phyloP scores from a whole-genome alignment of 1,140 invertebrate genomes.

The Zaprionus tsacasi region DNA sequence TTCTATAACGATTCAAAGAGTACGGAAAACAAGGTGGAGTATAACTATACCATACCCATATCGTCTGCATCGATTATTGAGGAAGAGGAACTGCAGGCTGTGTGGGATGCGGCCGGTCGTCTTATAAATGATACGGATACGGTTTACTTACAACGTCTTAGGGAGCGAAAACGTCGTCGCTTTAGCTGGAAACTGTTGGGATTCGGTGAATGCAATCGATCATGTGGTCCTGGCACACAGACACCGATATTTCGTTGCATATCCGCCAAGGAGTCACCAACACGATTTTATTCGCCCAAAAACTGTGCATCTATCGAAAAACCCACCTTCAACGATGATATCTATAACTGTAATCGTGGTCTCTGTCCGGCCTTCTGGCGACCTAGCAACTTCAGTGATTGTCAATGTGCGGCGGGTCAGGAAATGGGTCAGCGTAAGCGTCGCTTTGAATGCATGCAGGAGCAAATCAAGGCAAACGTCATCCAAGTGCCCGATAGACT shows the following conservation, averaged over 20 bases:
- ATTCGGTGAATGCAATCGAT: slow-evolving; percentile 90
- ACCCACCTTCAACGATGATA: slow-evolving; percentile 85
- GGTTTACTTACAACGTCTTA: slow-evolving; percentile 30
- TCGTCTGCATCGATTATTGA: slow-evolving; percentile 73
- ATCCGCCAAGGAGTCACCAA: slow-evolving; percentile 85
- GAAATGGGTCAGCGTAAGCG: slow-evolving; percentile 86
- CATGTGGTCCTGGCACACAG: slow-evolving; percentile 92
- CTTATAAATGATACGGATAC: slow-evolving; percentile 39
- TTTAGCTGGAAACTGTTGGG: slow-evolving; percentile 92
- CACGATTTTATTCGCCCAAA: slow-evolving; percentile 87
- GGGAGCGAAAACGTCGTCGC: slow-evolving; percentile 86
- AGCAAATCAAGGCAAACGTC: slow-evolving; percentile 84
- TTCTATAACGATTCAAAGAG: slow-evolving; percentile 86
- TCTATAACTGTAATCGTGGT: slow-evolving; percentile 88
- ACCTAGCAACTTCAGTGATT: slow-evolving; percentile 72
- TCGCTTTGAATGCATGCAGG: slow-evolving; percentile 86
- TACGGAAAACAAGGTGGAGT: slow-evolving; percentile 92
- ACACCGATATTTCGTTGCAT: slow-evolving; percentile 87
- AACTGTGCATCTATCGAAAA: slow-evolving; percentile 87
- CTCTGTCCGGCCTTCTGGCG: slow-evolving; percentile 87
- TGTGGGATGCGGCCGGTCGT: slow-evolving; percentile 59
- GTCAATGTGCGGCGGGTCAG: slow-evolving; percentile 86
- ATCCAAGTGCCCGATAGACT: slow-evolving; percentile 84
- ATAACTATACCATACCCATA: slow-evolving; percentile 90
- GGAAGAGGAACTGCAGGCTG: slow-evolving; percentile 53